phyloP scores from a whole-genome alignment of 1,140 invertebrate genomes.

The Temnothorax nylanderi region DNA sequence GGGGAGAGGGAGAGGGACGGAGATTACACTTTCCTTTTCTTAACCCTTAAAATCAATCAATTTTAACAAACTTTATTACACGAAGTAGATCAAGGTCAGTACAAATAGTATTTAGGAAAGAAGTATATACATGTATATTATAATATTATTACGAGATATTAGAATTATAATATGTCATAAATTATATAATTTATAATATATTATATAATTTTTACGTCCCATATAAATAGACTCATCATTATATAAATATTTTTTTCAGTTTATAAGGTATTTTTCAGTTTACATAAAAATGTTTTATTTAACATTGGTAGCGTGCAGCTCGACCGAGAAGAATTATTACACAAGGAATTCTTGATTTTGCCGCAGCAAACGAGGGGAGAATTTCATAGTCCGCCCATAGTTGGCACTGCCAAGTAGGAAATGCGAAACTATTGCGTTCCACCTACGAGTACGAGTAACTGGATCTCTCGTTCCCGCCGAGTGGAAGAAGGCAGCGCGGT shows the following conservation, averaged over 20 bases:
- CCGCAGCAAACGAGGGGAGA: background rate
- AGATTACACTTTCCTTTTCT: background rate
- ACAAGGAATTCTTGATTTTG: background rate
- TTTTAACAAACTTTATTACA: background rate
- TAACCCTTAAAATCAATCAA: background rate
- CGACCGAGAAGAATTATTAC: background rate
- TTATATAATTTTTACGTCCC: no score
- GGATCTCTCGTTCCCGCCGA: constrained; percentile 38
- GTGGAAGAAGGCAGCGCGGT: constrained; percentile 27
- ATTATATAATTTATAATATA: no score
- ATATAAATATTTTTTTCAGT: background rate
- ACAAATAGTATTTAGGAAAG: background rate
- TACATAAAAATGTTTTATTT: background rate
- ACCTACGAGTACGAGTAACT: constrained; percentile 38
- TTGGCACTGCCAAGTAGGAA: constrained; percentile 8
- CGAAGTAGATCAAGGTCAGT: background rate
- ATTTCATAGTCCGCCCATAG: background rate
- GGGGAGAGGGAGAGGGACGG: background rate
- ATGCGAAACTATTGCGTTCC: constrained; percentile 38
- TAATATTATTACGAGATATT: no score
- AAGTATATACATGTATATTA: background rate
- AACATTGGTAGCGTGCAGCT: background rate
- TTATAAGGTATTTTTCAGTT: background rate
- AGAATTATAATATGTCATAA: no score
- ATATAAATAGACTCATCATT: no score